These are phyloP conservation scores for Furcula furcula DNA, from an alignment of 2,888 invertebrate genomes.

Conservation along the genomic window DNA sequence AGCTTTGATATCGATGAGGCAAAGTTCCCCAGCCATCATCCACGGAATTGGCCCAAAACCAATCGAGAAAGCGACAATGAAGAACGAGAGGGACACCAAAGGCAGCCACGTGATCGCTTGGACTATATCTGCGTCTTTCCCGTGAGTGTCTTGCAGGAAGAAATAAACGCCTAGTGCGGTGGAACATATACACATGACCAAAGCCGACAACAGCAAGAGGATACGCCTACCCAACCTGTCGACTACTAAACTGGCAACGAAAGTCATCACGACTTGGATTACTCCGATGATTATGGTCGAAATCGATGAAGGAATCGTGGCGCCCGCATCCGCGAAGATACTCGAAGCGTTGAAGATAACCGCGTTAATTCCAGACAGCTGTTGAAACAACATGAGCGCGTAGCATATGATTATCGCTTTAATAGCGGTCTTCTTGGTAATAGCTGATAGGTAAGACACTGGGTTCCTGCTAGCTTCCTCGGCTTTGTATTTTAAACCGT, in stretches of 20 bases:
- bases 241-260: conserved; percentile 88
- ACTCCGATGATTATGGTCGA: conserved; percentile 91
- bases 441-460: conserved; percentile 78
- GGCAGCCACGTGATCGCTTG: conserved; percentile 87
- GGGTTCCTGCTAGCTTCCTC: conserved; percentile 76
- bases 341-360: conserved; percentile 89
- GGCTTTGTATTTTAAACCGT: conserved; percentile 80
- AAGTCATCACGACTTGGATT: conserved; percentile 90
- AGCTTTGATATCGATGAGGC: conserved; percentile 89
- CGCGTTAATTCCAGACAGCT: conserved; percentile 91
- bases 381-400: conserved; percentile 94
- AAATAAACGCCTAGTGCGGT: conserved; percentile 88
- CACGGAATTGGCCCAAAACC: conserved; percentile 95
- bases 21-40: conserved; percentile 91
- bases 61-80: conserved; percentile 90
- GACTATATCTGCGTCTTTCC: conserved; percentile 56
- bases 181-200: conserved; percentile 86
- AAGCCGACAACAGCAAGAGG: conserved; percentile 86
- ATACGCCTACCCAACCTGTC: conserved; percentile 91
- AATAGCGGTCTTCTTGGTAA: conserved; percentile 83
- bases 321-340: conserved; percentile 87
- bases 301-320: conserved; percentile 77
- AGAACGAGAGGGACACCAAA: conserved; percentile 86
- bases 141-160: conserved; percentile 63
- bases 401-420: conserved; percentile 87